Evolutionary conservation across 2,113 vertebrate species (phyloP).

Genomic region (Nothocercus nigrocapillus): DNA sequence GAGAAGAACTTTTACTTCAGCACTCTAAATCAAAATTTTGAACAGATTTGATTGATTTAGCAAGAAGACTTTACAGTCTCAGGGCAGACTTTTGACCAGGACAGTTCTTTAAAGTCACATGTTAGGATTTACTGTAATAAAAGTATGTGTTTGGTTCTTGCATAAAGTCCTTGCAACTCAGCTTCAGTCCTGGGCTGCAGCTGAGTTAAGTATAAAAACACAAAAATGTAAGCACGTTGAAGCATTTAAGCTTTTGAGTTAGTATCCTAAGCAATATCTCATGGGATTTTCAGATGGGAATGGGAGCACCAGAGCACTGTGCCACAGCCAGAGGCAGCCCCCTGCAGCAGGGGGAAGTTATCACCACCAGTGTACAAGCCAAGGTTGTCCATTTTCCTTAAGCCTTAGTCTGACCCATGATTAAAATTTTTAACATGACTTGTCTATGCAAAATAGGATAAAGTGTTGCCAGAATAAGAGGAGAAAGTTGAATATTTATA

Average conservation of each 20-base stretch:
- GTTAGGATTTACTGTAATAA: background rate
- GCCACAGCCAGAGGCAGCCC: background rate
- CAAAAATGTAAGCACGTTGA: background rate
- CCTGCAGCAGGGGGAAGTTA: background rate
- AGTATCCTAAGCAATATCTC: background rate
- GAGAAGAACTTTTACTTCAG: background rate
- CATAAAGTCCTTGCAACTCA: background rate
- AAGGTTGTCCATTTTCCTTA: background rate
- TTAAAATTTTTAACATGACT: background rate
- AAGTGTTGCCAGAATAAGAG: background rate
- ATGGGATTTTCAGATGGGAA: background rate
- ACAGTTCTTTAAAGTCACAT: background rate
- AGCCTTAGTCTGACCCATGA: background rate
- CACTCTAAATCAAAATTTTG: background rate
- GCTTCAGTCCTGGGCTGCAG: background rate
- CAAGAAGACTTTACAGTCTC: background rate
- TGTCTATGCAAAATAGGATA: background rate
- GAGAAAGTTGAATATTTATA: conserved; percentile 25
- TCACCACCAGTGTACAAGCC: background rate
- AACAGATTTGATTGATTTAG: background rate
- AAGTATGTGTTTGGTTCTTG: background rate
- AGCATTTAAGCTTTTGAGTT: background rate
- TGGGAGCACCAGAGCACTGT: background rate
- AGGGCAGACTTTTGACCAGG: background rate
- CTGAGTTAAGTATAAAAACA: background rate